Evolutionary conservation across 92 coral and sea anemone genomes (phyloP).

Genomic region (Meandrina meandrites): DNA sequence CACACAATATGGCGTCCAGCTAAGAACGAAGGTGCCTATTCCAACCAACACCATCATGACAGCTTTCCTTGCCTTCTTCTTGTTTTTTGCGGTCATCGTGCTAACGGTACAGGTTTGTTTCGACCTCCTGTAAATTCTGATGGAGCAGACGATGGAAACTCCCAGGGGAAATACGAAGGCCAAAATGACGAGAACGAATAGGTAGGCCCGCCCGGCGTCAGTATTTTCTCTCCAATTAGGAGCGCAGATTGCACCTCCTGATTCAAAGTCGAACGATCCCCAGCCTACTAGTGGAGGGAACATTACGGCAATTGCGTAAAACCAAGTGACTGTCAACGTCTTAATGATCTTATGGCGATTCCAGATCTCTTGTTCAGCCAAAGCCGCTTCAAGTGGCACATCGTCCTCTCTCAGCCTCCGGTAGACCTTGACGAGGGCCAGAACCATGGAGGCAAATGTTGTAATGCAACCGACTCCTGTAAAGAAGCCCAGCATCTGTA

Average conservation of each 20-base stretch:
- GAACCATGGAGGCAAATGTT: constrained; percentile 58
- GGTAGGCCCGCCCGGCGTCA: constrained; percentile 37
- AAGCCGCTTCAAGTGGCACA: neutral
- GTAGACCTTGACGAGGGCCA: constrained; percentile 44
- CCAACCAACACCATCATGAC: constrained; percentile 49
- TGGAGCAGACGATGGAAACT: constrained; percentile 33
- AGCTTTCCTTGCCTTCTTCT: constrained; percentile 32
- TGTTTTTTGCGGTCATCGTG: constrained; percentile 22
- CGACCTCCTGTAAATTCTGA: constrained; percentile 37
- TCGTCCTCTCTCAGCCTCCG: constrained; percentile 19
- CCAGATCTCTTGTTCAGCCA: constrained; percentile 7
- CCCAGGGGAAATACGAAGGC: constrained; percentile 61
- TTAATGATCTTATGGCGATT: constrained; percentile 9
- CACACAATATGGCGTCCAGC: constrained; percentile 66
- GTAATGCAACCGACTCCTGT: constrained; percentile 54
- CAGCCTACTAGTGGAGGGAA: constrained; percentile 67
- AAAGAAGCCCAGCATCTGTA: constrained; percentile 45
- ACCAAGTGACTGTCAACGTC: constrained; percentile 52
- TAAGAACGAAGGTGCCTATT: constrained; percentile 35
- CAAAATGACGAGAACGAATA: constrained; percentile 29
- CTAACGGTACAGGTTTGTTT: constrained; percentile 8
- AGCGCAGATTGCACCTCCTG: constrained; percentile 58
- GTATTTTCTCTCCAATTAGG: constrained; percentile 63
- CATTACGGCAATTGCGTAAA: constrained; percentile 46
- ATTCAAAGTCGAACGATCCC: constrained; percentile 43